Base-by-base conservation (phyloP, 2,888 invertebrate species). In the Spisula solida region DNA sequence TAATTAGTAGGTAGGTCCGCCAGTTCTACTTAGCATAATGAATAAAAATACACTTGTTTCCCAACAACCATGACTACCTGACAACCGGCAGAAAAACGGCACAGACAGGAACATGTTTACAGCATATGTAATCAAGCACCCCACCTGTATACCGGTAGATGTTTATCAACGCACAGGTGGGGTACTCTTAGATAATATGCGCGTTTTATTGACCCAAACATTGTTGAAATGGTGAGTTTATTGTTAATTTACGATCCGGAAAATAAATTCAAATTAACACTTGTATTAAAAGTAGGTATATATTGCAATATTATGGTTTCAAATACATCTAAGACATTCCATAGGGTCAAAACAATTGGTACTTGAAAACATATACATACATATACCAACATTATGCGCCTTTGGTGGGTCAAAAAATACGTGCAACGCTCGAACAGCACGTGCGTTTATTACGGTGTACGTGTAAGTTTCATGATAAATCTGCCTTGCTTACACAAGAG, bases 221-320 rank as follows among this genome's bases (percentile, higher is more conserved):
- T 85, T 85, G 85, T 78, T 78, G 79, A 56, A 79, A 78, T 85
- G 78, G 79, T 55, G 34, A 79, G 79, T 89, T 89, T 83, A 89
- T 86, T 47, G 83, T 56, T 51, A 86, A 89, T 89, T 89, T 89
- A 89, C 86, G 85, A 82, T 86, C 47, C 83, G 83, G 86, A 89
- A 89, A 89, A 89, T 89, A 89, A 89, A 89, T 86, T 89, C 88
- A 89, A 86, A 89, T 89, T 89, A 86, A 86, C 88, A 89, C 86
- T 79, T 89, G 86, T 86, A 86, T 86, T 60, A 70, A 80, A 89
- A 89, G 88, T 85, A 79, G 78, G 85, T 48, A 79, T 89, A 86
- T 81, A 86, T 86, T 81, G 81, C 86, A 86, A 51, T 31, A 34
- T 86, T 86, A 86, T 86, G 81, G 70, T 81, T 51, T 81, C 70